phyloP scores from a whole-genome alignment of 2,113 vertebrate genomes.

The Etia nguti region DNA sequence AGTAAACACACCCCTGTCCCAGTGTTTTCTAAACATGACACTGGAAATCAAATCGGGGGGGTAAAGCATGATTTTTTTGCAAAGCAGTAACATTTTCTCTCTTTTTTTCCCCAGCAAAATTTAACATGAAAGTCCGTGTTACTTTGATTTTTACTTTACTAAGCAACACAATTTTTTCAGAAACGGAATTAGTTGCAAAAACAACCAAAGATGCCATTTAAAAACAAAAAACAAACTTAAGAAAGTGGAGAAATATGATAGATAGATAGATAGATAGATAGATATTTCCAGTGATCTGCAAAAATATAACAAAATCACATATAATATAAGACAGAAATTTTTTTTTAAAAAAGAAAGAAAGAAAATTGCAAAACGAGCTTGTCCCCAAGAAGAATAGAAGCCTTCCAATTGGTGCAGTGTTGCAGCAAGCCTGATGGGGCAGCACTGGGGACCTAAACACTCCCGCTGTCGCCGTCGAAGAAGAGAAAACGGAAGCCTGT shows the following conservation, averaged over 20 bases:
- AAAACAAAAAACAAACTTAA: no score
- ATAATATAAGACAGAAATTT: neutral
- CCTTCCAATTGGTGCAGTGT: neutral
- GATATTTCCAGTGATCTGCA: neutral
- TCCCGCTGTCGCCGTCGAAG: neutral
- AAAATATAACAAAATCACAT: neutral
- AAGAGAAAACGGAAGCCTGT: constrained; percentile 38
- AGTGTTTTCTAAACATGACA: neutral
- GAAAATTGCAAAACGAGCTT: neutral
- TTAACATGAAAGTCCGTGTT: no score
- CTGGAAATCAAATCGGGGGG: no score
- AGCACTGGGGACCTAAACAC: neutral
- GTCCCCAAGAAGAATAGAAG: neutral
- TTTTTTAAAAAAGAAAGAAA: neutral
- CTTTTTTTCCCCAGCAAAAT: accelerated
- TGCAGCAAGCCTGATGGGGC: neutral
- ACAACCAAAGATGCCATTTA: neutral
- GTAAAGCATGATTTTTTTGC: neutral
- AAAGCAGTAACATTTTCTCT: neutral
- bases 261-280: neutral
- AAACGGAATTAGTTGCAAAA: neutral
- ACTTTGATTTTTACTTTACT: neutral
- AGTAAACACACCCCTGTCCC: neutral
- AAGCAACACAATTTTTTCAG: no score
- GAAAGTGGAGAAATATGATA: neutral